Percentiles rank a stretch among this genome's conserved stretches.
These are phyloP conservation scores for Atta texana DNA, from an alignment of 1,140 invertebrate species.

Conservation along the genomic window DNA sequence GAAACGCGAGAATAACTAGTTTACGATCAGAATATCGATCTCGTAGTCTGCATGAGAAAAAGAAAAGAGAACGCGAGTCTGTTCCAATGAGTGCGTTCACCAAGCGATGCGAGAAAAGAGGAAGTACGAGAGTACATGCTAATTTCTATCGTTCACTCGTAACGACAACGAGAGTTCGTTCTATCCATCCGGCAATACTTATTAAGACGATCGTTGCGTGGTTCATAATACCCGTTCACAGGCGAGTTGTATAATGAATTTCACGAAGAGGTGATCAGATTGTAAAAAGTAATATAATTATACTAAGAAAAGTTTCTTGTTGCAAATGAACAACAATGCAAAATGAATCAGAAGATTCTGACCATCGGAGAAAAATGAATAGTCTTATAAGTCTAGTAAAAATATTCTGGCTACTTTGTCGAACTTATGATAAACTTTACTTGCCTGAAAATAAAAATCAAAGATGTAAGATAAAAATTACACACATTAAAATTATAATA, in stretches of 20 bases:
- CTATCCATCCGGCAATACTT: slow-evolving; percentile 48
- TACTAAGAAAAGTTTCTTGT: too few relatives aligned
- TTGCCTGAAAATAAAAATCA: too few relatives aligned
- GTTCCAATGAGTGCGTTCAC: slow-evolving; percentile 79
- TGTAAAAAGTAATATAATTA: neutral
- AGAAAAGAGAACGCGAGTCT: slow-evolving; percentile 36
- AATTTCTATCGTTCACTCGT: slow-evolving; percentile 79
- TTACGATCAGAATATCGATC: neutral
- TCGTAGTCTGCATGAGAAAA: neutral
- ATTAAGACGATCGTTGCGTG: neutral
- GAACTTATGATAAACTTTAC: too few relatives aligned
- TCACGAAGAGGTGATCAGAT: neutral
- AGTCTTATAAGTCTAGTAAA: too few relatives aligned
- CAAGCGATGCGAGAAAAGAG: slow-evolving; percentile 79
- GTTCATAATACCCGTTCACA: neutral
- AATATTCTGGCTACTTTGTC: too few relatives aligned
- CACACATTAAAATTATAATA: too few relatives aligned
- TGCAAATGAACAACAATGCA: too few relatives aligned
- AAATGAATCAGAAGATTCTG: too few relatives aligned
- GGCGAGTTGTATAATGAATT: neutral
- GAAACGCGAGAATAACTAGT: neutral
- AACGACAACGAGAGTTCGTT: slow-evolving; percentile 79
- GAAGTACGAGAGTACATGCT: slow-evolving; percentile 78
- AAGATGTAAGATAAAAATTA: too few relatives aligned
- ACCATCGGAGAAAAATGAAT: too few relatives aligned